Percentiles rank a stretch among this genome's conserved stretches.
These are phyloP conservation scores for Leucania comma DNA, from an alignment of 2,888 invertebrate genomes.

Conservation along the genomic window DNA sequence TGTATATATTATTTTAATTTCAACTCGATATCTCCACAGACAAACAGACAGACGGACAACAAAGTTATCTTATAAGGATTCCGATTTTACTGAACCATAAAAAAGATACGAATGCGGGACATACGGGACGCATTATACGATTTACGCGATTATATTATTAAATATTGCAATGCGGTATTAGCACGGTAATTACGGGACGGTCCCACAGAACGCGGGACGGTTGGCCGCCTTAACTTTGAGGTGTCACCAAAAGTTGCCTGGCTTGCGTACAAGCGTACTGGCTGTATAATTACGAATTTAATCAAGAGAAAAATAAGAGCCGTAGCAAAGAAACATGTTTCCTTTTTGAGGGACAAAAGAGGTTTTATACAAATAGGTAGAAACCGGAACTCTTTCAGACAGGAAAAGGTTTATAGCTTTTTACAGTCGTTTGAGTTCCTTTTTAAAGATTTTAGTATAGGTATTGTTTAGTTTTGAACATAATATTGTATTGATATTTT, in stretches of 20 bases:
- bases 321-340: conserved; percentile 5
- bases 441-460: background rate
- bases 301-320: conserved; percentile 47
- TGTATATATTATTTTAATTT: no score
- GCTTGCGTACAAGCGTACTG: conserved; percentile 4
- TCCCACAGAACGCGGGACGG: no score
- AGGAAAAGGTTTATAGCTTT: conserved; percentile 23
- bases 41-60: no score
- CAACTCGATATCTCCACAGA: no score
- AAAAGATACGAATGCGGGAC: no score
- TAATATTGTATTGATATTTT: no score
- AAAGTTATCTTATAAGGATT: no score
- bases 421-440: background rate
- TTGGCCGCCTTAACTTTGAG: conserved; percentile 8
- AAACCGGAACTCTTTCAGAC: conserved; percentile 33
- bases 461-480: conserved; percentile 6
- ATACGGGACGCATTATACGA: no score
- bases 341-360: conserved; percentile 25
- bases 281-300: conserved; percentile 48
- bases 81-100: no score
- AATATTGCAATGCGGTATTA: no score
- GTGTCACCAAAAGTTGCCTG: conserved; percentile 18
- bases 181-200: no score
- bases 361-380: conserved; percentile 30
- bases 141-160: no score